Base-by-base conservation (phyloP, 2,888 invertebrate species). In the Apamea anceps region DNA sequence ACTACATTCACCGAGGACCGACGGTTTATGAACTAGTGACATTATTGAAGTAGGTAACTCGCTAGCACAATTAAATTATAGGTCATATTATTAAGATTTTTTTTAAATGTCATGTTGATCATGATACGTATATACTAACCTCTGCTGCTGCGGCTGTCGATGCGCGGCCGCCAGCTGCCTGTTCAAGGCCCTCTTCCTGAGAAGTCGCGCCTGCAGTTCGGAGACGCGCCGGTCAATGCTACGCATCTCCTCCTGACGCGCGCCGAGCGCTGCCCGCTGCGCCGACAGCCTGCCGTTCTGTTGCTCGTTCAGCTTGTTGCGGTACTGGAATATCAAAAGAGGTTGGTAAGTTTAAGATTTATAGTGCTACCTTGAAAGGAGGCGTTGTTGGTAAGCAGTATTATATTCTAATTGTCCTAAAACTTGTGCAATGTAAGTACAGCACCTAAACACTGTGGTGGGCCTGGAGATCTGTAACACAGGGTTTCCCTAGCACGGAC, bases 291-390 rank as follows among this genome's bases (percentile, higher is more conserved):
- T 98, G 88, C 98, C 98, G 97, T 98, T 99, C 96, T 99, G 99
- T 95, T 99, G 99, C 95, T 99, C 98, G 95, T 99, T 99, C 95
- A 99, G 97, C 95, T 99, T 99, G 97, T 99, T 99, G 85, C 99
- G 99, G 94, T 99, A 99, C 99, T 99, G 97, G 25, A 97, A 97
- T 42, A 7, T 13, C 12, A 62, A 66, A 57, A 48, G 28, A 70
- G 5, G 0, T 10, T 60, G n/a, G 3, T 71, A 12, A 37, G 54
- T 54, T 10, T 10, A 71, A 8, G 1, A 28, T 15, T 8, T 51
- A 51, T 8, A 71, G 15, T 25, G 51, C 28, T 32, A 25, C 0
- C 2, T 21, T 48, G 21, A 21, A n/a, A 66, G 37, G 13, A 13
- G 13, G 25, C 8, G 67, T 42, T 67, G 13, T 37, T 65, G n/a